These are phyloP conservation scores for Regulus satrapa DNA, from an alignment of 2,113 vertebrate species.

Conservation along the genomic window DNA sequence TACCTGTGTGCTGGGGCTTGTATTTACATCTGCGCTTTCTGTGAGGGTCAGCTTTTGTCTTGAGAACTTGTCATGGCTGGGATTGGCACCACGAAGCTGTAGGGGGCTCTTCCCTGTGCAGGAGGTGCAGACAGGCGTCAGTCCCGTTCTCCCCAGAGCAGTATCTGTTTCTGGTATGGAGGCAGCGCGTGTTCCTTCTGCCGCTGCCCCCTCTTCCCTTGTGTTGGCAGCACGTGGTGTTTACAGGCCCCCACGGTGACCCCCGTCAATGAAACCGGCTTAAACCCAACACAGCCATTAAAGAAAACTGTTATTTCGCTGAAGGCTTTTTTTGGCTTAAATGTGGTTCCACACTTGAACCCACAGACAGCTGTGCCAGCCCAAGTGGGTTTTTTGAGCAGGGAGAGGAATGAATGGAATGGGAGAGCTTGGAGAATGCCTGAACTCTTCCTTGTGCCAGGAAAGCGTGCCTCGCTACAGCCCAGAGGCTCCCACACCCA, in stretches of 20 bases:
- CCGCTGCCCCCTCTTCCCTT: background rate
- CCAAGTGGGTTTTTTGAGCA: background rate
- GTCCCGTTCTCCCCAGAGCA: background rate
- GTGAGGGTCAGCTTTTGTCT: background rate
- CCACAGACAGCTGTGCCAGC: background rate
- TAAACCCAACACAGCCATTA: background rate
- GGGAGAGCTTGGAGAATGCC: background rate
- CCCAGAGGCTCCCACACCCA: background rate
- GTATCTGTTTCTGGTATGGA: accelerated
- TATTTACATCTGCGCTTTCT: background rate
- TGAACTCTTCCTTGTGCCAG: background rate
- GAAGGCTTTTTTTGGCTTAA: background rate
- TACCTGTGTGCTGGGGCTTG: accelerated
- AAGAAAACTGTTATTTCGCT: background rate
- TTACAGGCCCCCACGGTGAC: background rate
- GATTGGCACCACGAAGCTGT: accelerated
- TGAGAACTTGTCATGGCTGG: background rate
- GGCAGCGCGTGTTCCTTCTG: accelerated
- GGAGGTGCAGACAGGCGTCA: background rate
- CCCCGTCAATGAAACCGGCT: background rate
- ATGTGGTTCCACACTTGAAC: background rate
- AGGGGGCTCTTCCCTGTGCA: background rate
- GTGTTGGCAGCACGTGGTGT: background rate
- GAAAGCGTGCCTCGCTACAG: background rate
- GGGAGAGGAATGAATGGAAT: background rate